Evolutionary conservation across 2,797 vertebrate species (phyloP), one percentile per base, ranked within the genome.

Genomic region (Diglossa cyanea): DNA sequence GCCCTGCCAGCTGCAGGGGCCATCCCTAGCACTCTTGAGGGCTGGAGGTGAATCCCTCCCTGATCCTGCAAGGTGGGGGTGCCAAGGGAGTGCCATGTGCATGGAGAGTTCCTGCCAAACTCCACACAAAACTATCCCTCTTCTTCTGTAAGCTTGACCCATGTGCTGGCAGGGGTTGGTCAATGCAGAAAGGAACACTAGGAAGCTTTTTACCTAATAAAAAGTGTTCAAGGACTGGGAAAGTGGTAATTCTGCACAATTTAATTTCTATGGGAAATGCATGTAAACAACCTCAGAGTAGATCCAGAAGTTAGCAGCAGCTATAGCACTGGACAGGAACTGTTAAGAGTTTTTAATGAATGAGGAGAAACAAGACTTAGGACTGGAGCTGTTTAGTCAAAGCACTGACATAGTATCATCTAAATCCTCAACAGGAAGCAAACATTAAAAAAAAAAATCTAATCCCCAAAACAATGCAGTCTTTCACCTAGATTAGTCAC

Each of bases 351-450:
- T 86, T 88, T 75, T 55, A 17, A 17, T 33, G 23, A 44, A 15
- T 18, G 26, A 93, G 33, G 31, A 76, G 68, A 88, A 63, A 28
- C 26, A 85, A 83, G 55, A 39, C 16, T 18, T 47, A 35, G 51
- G 25, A 47, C 63, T 70, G 53, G 65, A 91, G 35, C 14, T 70
- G 25, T 73, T 93, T 84, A 76, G 51, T 66, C 58, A 90, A 77
- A 82, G 42, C 9, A 4, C 39, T 96, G 47, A 21, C 19, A 31
- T 83, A 88, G 80, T 86, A 50, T 86, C 53, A 67, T 80, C 44
- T 85, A 93, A 95, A 93, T 68, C 67, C 61, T 92, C 60, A 88
- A 76, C 15, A 79, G 39, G 30, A 94, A 95, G 33, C 35, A 93
- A 94, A 75, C 26, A 58, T 72, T 42, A 47, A 74, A 94, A 91